These are phyloP conservation scores for Thalassarche chlororhynchos DNA, from an alignment of 2,113 vertebrate species.

Conservation along the genomic window DNA sequence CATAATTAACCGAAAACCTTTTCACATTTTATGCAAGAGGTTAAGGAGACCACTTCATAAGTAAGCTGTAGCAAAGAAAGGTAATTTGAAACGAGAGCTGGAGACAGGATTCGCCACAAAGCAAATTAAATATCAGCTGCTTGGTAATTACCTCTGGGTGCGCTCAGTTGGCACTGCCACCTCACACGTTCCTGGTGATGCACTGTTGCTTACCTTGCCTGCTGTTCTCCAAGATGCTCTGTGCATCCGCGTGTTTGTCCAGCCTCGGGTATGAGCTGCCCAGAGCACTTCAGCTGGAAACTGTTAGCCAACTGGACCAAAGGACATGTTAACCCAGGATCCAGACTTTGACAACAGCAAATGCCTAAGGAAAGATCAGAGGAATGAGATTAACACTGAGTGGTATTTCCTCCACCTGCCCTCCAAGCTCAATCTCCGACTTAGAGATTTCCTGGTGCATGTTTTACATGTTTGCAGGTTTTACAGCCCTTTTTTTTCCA, in stretches of 20 bases:
- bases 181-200: accelerated
- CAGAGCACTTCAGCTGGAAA: not conserved
- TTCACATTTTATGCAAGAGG: not conserved
- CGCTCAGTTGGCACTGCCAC: not conserved
- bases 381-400: not conserved
- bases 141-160: not conserved
- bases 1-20: not conserved
- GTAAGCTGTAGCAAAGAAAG: not conserved
- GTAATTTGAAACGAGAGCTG: not conserved
- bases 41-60: not conserved
- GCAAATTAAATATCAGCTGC: not conserved
- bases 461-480: not conserved
- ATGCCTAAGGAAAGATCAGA: not conserved
- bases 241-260: not conserved
- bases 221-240: not conserved
- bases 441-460: not conserved
- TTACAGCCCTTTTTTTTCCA: not conserved
- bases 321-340: not conserved
- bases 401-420: not conserved
- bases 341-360: not conserved
- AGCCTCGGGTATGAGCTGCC: not conserved
- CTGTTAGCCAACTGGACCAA: accelerated
- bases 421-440: not conserved
- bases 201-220: not conserved
- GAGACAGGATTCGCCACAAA: not conserved